Conservation (phyloP, 1,140 invertebrate species). For the Trachymyrmex septentrionalis region DNA sequence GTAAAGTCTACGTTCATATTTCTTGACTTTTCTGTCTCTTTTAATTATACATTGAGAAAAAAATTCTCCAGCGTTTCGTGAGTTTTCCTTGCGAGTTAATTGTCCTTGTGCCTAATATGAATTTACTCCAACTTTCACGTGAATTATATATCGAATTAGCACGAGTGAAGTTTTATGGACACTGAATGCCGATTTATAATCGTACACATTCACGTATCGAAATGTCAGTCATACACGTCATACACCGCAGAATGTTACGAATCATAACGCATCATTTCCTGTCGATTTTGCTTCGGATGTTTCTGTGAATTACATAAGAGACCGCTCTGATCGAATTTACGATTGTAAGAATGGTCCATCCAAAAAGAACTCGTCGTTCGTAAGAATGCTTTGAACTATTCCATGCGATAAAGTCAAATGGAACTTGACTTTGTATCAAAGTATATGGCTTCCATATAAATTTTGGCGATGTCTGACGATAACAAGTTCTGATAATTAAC, state of each 20-base stretch:
- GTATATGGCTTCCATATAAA: constrained; percentile 15
- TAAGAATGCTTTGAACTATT: background rate
- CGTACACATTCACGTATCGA: constrained; percentile 23
- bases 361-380: background rate
- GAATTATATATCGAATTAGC: constrained; percentile 44
- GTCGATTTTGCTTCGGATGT: constrained; percentile 57
- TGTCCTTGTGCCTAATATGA: constrained; percentile 42
- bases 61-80: constrained; percentile 6
- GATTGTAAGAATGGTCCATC: constrained; percentile 31
- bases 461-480: background rate
- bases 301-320: constrained; percentile 41
- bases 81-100: constrained; percentile 17
- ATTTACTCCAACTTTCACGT: constrained; percentile 29
- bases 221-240: constrained; percentile 29
- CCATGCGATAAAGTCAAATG: background rate
- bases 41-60: constrained; percentile 7
- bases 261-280: constrained; percentile 41
- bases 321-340: background rate
- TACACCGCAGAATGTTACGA: constrained; percentile 45
- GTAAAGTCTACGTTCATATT: constrained; percentile 43
- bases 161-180: constrained; percentile 61
- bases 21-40: constrained; percentile 49
- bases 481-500: constrained; percentile 43
- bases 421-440: constrained; percentile 21
- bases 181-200: constrained; percentile 66